Conservation (phyloP, 1,140 invertebrate genomes). For the Acyrthosiphon pisum region DNA sequence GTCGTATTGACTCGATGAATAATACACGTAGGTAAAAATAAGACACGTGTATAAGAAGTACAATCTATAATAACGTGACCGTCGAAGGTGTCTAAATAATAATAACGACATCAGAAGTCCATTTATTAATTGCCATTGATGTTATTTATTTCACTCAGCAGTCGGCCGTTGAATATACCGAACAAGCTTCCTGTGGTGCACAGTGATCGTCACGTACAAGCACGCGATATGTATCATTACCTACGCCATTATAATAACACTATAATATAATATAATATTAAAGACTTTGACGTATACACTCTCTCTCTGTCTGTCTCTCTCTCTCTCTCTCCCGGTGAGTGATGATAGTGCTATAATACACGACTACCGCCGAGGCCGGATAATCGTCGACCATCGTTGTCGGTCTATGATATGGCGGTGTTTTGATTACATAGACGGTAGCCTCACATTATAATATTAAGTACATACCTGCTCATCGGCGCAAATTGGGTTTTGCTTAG, state of each 20-base stretch:
- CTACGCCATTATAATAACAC: not conserved
- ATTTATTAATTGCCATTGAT: not conserved
- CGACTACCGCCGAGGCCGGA: not conserved
- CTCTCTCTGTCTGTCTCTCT: too few relatives aligned
- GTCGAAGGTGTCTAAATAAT: not conserved
- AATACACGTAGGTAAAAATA: not conserved
- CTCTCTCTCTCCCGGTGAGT: too few relatives aligned
- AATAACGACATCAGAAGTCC: not conserved
- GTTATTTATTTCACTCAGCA: not conserved
- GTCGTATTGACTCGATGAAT: not conserved
- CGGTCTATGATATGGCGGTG: not conserved
- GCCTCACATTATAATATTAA: not conserved
- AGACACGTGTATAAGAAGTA: not conserved
- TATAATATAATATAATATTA: not conserved
- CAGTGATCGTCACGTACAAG: not conserved
- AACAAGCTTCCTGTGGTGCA: not conserved
- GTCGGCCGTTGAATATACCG: not conserved
- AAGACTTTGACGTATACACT: not conserved
- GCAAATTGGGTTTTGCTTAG: not conserved
- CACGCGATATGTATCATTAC: not conserved
- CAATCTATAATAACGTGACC: not conserved
- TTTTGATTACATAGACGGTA: not conserved
- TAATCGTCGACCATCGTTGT: not conserved
- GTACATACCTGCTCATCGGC: not conserved
- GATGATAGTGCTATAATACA: not conserved